Conservation (phyloP, 2,113 vertebrate species). For the Pristiophorus japonicus region DNA sequence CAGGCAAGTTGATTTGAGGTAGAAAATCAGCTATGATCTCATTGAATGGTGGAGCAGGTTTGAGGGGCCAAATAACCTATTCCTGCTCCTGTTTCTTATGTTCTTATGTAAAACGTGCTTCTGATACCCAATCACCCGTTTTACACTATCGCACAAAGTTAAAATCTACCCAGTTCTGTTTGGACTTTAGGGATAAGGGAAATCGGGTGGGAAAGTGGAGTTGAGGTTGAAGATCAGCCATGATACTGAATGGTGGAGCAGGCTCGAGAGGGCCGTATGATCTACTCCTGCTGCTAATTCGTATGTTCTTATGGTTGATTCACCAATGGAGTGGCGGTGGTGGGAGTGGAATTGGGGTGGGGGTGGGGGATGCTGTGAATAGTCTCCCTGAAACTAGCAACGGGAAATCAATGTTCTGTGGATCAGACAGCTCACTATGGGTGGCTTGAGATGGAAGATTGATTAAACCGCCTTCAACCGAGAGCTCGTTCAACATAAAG, state of each 20-base stretch:
- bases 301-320: too few species aligned
- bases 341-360: neutral
- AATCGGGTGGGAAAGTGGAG: neutral
- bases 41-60: too few species aligned
- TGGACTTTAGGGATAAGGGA: neutral
- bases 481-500: neutral
- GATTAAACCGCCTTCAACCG: neutral
- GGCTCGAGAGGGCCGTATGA: too few species aligned
- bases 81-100: too few species aligned
- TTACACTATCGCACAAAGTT: neutral
- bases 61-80: too few species aligned
- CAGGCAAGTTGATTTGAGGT: too few species aligned
- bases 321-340: too few species aligned
- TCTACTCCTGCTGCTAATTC: too few species aligned
- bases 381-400: neutral
- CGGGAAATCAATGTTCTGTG: neutral
- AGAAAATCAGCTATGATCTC: too few species aligned
- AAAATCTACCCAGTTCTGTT: neutral
- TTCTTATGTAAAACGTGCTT: neutral
- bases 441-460: neutral
- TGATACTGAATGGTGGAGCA: too few species aligned
- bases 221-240: too few species aligned
- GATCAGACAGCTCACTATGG: neutral
- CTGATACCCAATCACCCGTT: neutral
- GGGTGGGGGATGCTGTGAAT: too few species aligned